These are phyloP conservation scores for Teleopsis dalmanni DNA, from an alignment of 1,140 invertebrate genomes.

Conservation along the genomic window DNA sequence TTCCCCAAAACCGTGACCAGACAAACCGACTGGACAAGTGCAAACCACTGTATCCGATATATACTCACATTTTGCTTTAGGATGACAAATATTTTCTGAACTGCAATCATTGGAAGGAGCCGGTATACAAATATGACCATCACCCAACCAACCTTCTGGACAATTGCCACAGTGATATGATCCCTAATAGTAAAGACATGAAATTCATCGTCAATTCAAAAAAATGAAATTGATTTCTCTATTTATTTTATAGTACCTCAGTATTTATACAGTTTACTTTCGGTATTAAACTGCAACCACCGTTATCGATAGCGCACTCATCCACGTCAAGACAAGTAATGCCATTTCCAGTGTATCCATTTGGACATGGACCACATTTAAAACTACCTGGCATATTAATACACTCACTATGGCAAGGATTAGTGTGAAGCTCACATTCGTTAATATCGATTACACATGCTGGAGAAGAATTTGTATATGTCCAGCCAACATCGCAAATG, in stretches of 20 bases:
- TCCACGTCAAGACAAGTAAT: conserved; percentile 78
- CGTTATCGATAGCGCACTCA: conserved; percentile 77
- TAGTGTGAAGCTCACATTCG: conserved; percentile 63
- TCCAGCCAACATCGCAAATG: conserved; percentile 83
- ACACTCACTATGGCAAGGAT: conserved; percentile 75
- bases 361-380: conserved; percentile 74
- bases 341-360: conserved; percentile 81
- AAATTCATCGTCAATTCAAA: too few species aligned
- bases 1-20: conserved; percentile 51
- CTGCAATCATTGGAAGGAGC: conserved; percentile 24
- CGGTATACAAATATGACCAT: conserved; percentile 56
- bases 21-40: conserved; percentile 65
- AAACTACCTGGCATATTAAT: conserved; percentile 82
- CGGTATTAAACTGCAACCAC: conserved; percentile 82
- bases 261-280: conserved; percentile 70
- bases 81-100: conserved; percentile 32
- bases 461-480: conserved; percentile 48
- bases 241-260: too few species aligned
- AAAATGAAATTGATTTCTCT: too few species aligned
- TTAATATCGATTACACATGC: conserved; percentile 72
- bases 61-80: conserved; percentile 67
- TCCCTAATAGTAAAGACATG: conserved; percentile 48
- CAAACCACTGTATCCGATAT: conserved; percentile 60
- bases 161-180: conserved; percentile 77
- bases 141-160: conserved; percentile 75